phyloP scores from a whole-genome alignment of 2,113 vertebrate genomes.

The Cryptomyrus ogoouensis region DNA sequence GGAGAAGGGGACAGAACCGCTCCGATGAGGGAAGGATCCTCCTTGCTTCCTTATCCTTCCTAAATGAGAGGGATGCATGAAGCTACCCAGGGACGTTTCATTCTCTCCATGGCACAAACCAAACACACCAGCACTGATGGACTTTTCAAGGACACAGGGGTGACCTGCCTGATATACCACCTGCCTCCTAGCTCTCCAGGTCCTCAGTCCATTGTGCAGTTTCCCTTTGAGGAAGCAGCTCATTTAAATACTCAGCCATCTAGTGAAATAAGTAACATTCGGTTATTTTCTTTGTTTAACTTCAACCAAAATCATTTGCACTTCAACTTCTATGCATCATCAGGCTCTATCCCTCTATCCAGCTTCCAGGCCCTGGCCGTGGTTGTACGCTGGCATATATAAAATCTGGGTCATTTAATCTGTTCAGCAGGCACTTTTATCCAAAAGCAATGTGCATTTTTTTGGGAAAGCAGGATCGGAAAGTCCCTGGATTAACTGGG shows the following conservation, averaged over 20 bases:
- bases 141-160: background rate
- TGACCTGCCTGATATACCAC: background rate
- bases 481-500: background rate
- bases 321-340: background rate
- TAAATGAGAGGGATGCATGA: background rate
- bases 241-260: background rate
- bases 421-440: background rate
- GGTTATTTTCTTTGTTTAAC: background rate
- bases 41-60: background rate
- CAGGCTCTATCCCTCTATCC: background rate
- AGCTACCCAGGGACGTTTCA: background rate
- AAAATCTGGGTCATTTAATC: background rate
- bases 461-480: background rate
- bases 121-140: background rate
- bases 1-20: background rate
- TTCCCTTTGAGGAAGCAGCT: background rate
- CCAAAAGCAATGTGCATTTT: background rate
- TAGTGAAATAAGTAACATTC: background rate
- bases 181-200: background rate
- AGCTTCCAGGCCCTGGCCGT: background rate
- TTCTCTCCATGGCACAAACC: background rate
- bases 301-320: background rate
- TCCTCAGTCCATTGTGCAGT: background rate
- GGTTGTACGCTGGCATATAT: background rate
- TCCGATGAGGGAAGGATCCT: background rate